Conservation (phyloP, 2,797 vertebrate genomes). For the Caiman crocodilus region DNA sequence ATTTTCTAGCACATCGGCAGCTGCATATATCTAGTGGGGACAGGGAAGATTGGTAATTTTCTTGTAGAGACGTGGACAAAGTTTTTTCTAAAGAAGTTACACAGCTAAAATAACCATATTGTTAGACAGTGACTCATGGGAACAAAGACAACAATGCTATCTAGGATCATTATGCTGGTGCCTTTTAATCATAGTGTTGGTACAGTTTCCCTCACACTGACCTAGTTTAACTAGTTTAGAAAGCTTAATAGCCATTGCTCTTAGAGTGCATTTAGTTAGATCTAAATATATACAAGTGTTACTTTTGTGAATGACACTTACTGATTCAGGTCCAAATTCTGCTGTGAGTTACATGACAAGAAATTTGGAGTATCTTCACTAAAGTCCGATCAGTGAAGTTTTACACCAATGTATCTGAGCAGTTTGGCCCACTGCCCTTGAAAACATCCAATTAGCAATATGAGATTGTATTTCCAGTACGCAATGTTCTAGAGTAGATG, state of each 20-base stretch:
- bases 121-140: conserved; percentile 77
- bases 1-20: conserved; percentile 20
- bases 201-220: conserved; percentile 73
- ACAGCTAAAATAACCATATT: conserved; percentile 73
- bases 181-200: conserved; percentile 75
- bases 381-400: conserved; percentile 47
- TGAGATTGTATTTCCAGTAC: fast-evolving
- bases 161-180: conserved; percentile 66
- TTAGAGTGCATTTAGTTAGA: conserved; percentile 85
- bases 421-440: conserved; percentile 13
- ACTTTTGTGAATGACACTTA: conserved; percentile 75
- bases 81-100: conserved; percentile 64
- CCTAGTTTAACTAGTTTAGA: conserved; percentile 74
- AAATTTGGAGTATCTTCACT: conserved; percentile 56
- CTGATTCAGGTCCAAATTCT: conserved; percentile 70
- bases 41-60: background rate
- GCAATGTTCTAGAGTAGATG: background rate
- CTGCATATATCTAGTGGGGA: background rate
- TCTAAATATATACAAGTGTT: conserved; percentile 81
- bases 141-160: conserved; percentile 72
- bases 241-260: conserved; percentile 76
- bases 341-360: background rate
- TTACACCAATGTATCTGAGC: conserved; percentile 32
- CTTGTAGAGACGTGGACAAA: conserved; percentile 23
- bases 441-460: background rate